Base-by-base conservation (phyloP, 2,888 invertebrate genomes). In the Bimastos eiseni region DNA sequence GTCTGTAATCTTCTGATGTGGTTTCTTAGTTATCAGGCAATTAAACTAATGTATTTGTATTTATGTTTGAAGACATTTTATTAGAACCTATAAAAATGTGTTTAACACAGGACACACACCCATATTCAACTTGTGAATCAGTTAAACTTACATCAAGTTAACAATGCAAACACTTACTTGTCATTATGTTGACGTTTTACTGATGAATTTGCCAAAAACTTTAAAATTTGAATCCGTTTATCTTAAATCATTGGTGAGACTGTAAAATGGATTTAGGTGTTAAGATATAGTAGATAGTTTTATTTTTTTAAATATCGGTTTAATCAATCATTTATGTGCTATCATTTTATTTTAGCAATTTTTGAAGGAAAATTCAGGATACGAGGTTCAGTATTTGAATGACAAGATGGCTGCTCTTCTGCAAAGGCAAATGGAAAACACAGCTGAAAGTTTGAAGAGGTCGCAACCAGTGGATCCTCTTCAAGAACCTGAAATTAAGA, bases 381-480 rank as follows among this genome's bases (percentile, higher is more conserved):
- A 86, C 37, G 86, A 86, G 86, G 0, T 86, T 86, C 86, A 86
- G 86, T 86, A 86, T 86, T 86, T 86, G 36, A 86, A 86, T 21
- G 86, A 37, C 86, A 86, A 86, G 37, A 86, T 86, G 86, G 30
- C 34, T 86, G 86, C 86, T 15, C 86, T 84, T 19, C 33, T 86
- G 24, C 86, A 15, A 36, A 37, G 36, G 19, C 36, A 37, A 86
- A 86, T 86, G 86, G 36, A 34, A 4, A 86, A 30, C 86, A 34
- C 37, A 86, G 37, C 34, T 34, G 86, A 86, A 86, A 36, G 21
- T 6, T 19, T 37, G 37, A 86, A 86, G 86, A 86, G 86, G 24
- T 86, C 86, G 8, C 36, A 34, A 21, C n/a, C 15, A 21, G 86
- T 36, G 13, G 86, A 86, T 1, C 34, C 36, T 2, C 21, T 24